Evolutionary conservation across 2,113 vertebrate species (phyloP), one percentile per base, ranked within the genome.

Genomic region (Clinocottus analis): DNA sequence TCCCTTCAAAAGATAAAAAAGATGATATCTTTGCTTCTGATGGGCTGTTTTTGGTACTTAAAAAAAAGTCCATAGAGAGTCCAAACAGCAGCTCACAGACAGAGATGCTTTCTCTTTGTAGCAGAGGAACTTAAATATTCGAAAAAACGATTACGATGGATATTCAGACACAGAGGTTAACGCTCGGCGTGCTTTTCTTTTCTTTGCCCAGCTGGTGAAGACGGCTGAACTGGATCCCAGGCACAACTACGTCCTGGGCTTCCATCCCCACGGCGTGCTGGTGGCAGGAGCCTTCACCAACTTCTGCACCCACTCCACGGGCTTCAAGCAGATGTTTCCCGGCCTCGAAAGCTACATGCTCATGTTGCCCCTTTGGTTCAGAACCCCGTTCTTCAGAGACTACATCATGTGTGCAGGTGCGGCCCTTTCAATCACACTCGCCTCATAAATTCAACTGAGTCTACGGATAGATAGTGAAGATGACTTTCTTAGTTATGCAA

Each of bases 181-280:
- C 31, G 9, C 10, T 29, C 11, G 11, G 1, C 0, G 0, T 27
- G 31, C 7, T 43, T 53, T 39, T 35, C 10, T 27, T 74, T 69
- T 31, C 33, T 7, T 23, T 17, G n/a, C 64, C 87, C 92, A 99
- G 98, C 74, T 99, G 91, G 80, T 97, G 81, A 99, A 99, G 93
- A 99, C 97, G 0, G 95, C 82, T 0, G 96, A 98, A 9, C 84
- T 99, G 87, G 96, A 99, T 77, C 96, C 97, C 0, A 90, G 79
- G 41, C 84, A 94, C 82, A 99, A 99, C 91, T 99, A 99, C 47
- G 3, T 99, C 4, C 31, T 98, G 0, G 97, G 96, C 23, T 97
- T 97, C 87, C 97, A 99, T 66, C 98, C 98, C 0, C 98, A 99
- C 0, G 97, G 98, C 0, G 88, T 99, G 37, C 89, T 99, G 92